A percentile compares a stretch with the other conserved stretches of the same genome.
Conservation (phyloP, 2,797 vertebrate species). For the Percopsis omiscomaycus region DNA sequence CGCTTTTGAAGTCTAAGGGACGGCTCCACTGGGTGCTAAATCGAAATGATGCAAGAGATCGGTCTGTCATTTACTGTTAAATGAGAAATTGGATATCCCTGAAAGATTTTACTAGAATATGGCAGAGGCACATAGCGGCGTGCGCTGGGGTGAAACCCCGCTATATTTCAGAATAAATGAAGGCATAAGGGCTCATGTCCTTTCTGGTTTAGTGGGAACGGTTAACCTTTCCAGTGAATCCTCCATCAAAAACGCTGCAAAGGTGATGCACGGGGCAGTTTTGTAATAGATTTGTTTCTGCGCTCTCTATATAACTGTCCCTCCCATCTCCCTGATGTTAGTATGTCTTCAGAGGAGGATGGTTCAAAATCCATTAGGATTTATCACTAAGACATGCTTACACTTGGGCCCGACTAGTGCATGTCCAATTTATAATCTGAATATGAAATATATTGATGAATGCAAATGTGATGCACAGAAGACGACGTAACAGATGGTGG, state of each 20-base stretch:
- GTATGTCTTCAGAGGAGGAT: constrained; percentile 2
- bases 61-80: constrained; percentile 52
- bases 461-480: constrained; percentile 48
- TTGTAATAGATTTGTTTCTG: constrained; percentile 31
- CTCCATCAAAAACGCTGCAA: constrained; percentile 24
- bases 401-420: constrained; percentile 10
- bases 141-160: constrained; percentile 43
- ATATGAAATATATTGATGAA: constrained; percentile 42
- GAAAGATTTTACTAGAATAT: constrained; percentile 39
- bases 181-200: constrained; percentile 39
- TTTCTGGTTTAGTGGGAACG: constrained; percentile 41
- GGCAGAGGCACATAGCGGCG: constrained; percentile 26
- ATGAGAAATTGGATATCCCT: constrained; percentile 51
- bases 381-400: constrained; percentile 30
- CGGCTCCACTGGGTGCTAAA: constrained; percentile 23
- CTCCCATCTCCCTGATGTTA: constrained; percentile 8
- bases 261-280: constrained; percentile 19
- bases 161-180: constrained; percentile 55
- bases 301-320: constrained; percentile 39
- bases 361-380: constrained; percentile 4
- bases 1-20: constrained; percentile 30
- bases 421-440: constrained; percentile 28
- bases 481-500: constrained; percentile 48
- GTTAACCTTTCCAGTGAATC: constrained; percentile 38
- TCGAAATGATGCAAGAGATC: constrained; percentile 43